A percentile compares a stretch with the other conserved stretches of the same genome.
phyloP scores from a whole-genome alignment of 2,888 invertebrate species.

The Athetis lepigone region DNA sequence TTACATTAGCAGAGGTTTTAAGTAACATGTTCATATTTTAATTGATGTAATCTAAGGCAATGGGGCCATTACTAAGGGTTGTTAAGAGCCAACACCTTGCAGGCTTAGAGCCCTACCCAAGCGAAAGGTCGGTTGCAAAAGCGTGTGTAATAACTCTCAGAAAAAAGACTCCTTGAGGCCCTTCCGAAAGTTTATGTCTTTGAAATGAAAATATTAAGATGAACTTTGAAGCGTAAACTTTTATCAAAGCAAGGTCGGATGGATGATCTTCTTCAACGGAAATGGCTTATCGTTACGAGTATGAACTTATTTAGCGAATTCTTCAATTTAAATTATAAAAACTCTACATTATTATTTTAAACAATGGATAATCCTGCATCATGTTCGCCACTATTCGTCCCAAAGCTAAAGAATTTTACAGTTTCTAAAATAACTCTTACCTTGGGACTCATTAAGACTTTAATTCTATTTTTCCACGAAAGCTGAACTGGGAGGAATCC shows the following conservation, averaged over 20 bases:
- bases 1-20: constrained; percentile 54
- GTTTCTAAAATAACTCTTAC: constrained; percentile 25
- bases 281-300: constrained; percentile 19
- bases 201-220: constrained; percentile 42
- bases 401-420: constrained; percentile 42
- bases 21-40: constrained; percentile 61
- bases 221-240: constrained; percentile 33
- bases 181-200: constrained; percentile 23
- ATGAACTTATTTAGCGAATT: neutral
- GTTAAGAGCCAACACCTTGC: constrained; percentile 39
- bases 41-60: constrained; percentile 58
- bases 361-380: constrained; percentile 18
- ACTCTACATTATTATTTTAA: constrained; percentile 8
- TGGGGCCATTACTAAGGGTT: constrained; percentile 50
- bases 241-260: constrained; percentile 16
- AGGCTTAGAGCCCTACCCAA: constrained; percentile 8
- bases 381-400: constrained; percentile 4
- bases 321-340: constrained; percentile 1
- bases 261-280: constrained; percentile 24
- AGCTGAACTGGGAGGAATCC: constrained; percentile 3
- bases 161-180: constrained; percentile 17
- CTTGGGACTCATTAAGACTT: constrained; percentile 38
- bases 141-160: constrained; percentile 41
- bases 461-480: constrained; percentile 32
- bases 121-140: constrained; percentile 32